Evolutionary conservation across 2,888 invertebrate species (phyloP).

Genomic region (Drosophila ezoana): DNA sequence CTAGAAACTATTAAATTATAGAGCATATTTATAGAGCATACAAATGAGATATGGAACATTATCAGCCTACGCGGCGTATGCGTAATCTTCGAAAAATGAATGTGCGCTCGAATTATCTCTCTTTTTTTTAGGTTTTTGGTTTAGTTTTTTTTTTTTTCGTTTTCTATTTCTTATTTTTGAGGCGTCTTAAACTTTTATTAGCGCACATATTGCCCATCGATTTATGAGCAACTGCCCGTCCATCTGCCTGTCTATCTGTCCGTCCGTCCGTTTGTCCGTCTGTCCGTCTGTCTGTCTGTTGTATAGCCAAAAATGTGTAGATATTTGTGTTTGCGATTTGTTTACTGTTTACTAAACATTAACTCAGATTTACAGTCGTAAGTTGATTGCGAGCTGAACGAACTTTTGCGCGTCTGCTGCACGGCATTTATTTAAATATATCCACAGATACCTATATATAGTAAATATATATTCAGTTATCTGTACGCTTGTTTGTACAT

Average conservation of each 20-base stretch:
- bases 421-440: constrained; percentile 39
- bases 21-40: constrained; percentile 21
- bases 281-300: neutral
- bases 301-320: too few species aligned
- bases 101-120: constrained; percentile 15
- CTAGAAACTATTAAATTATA: constrained; percentile 20
- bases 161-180: constrained; percentile 18
- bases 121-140: neutral
- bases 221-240: constrained; percentile 70
- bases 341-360: constrained; percentile 73
- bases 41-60: constrained; percentile 20
- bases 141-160: neutral
- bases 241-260: constrained; percentile 15
- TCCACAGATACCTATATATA: constrained; percentile 2
- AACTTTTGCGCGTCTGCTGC: constrained; percentile 53
- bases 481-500: constrained; percentile 1
- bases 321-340: constrained; percentile 55
- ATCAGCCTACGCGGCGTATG: constrained; percentile 58
- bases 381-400: constrained; percentile 59
- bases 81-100: constrained; percentile 56
- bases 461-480: constrained; percentile 3
- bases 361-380: constrained; percentile 72
- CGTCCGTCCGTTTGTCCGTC: neutral
- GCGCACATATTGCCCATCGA: constrained; percentile 71
- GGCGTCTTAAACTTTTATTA: constrained; percentile 75